These are phyloP conservation scores for Castor canadensis DNA, from an alignment of 2,113 vertebrate species.

Conservation along the genomic window DNA sequence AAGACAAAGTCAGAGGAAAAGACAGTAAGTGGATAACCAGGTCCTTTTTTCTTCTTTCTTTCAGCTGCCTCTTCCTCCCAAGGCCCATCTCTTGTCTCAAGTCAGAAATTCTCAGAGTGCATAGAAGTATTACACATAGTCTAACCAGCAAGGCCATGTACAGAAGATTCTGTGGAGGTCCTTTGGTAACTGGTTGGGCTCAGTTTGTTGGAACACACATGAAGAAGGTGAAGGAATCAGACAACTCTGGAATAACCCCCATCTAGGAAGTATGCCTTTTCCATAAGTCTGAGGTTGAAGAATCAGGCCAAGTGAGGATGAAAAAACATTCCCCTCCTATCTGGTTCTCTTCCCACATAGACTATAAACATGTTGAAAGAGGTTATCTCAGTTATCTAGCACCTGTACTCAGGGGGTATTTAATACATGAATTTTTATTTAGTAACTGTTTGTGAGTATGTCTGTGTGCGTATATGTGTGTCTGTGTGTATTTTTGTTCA, in stretches of 20 bases:
- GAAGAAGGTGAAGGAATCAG: not conserved
- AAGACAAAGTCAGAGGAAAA: slow-evolving; percentile 83
- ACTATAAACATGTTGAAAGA: not conserved
- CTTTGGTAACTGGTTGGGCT: not conserved
- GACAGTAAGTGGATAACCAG: slow-evolving; percentile 71
- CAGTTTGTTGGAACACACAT: not conserved
- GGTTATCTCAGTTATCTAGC: not conserved
- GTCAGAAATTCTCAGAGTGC: not conserved
- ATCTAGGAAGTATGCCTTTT: not conserved
- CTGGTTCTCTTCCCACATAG: not conserved
- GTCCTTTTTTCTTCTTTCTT: not conserved
- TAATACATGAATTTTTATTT: not conserved
- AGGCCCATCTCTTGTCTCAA: not conserved
- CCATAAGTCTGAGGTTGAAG: not conserved
- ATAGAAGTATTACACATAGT: not conserved
- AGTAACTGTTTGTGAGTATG: not conserved
- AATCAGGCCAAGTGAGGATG: not conserved
- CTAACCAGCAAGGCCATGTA: not conserved
- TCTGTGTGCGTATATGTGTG: not conserved
- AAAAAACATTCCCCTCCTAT: not conserved
- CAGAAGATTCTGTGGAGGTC: not conserved
- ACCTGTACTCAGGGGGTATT: not conserved
- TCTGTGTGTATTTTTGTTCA: not conserved
- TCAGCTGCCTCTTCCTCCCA: not conserved
- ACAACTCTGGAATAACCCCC: not conserved